phyloP scores from a whole-genome alignment of 37 sponge, comb jelly and placozoan species.

The Ephydatia muelleri region DNA sequence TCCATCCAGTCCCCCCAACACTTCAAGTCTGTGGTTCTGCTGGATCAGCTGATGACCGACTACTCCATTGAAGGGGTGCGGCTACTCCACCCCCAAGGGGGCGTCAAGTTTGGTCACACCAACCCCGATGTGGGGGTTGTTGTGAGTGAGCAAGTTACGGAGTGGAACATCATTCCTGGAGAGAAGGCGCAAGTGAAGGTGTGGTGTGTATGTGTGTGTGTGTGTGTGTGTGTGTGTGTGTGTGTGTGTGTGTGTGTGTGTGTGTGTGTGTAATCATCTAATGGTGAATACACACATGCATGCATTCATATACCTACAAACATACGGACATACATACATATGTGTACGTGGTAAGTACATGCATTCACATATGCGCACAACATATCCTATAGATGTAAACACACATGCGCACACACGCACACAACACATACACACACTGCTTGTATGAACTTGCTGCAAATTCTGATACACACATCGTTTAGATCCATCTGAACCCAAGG shows the following conservation, averaged over 20 bases:
- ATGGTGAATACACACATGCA: too few relatives aligned
- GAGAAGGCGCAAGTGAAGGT: slow-evolving; percentile 45
- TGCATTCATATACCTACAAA: too few relatives aligned
- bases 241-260: background rate
- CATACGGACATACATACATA: too few relatives aligned
- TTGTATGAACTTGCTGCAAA: too few relatives aligned
- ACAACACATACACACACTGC: too few relatives aligned
- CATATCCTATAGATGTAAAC: too few relatives aligned
- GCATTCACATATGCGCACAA: too few relatives aligned
- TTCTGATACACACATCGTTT: too few relatives aligned
- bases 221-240: background rate
- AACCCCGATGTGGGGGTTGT: background rate
- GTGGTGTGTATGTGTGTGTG: background rate
- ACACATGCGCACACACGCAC: too few relatives aligned
- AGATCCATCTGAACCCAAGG: slow-evolving; percentile 50
- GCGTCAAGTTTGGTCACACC: background rate
- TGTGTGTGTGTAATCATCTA: background rate
- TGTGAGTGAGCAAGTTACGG: background rate
- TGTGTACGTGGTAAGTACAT: too few relatives aligned
- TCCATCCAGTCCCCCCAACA: background rate
- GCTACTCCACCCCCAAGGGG: slow-evolving; percentile 7
- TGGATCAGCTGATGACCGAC: slow-evolving; percentile 50
- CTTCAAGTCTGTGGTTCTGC: slow-evolving; percentile 60
- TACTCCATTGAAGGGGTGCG: slow-evolving; percentile 26
- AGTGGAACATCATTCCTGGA: slow-evolving; percentile 23